Percentiles rank a stretch among this genome's conserved stretches.
phyloP scores from a whole-genome alignment of 2,888 invertebrate genomes.

The Orchestes rusci region DNA sequence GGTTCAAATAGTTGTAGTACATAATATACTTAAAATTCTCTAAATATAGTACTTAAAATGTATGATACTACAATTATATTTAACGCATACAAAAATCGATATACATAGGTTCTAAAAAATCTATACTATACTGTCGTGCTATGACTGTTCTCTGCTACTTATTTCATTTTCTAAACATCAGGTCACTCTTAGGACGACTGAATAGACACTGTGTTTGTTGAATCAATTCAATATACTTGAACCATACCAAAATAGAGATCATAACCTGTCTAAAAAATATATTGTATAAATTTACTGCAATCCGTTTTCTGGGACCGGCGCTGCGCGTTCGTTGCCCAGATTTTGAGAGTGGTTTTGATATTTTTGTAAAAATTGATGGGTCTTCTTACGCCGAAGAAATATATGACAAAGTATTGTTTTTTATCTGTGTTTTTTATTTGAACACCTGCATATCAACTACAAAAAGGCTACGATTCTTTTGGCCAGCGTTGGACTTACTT shows the following conservation, averaged over 20 bases:
- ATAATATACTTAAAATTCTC: slow-evolving; percentile 21
- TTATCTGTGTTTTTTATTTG: slow-evolving; percentile 17
- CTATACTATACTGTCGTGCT: slow-evolving; percentile 25
- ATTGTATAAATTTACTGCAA: slow-evolving; percentile 28
- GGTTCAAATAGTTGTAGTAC: slow-evolving; percentile 25
- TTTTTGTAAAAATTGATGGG: slow-evolving; percentile 71
- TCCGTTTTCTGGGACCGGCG: slow-evolving; percentile 51
- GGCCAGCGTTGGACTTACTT: too few species aligned
- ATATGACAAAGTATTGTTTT: slow-evolving; percentile 42
- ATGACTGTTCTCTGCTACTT: slow-evolving; percentile 19
- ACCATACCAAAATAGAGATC: slow-evolving; percentile 26
- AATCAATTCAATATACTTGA: slow-evolving; percentile 24
- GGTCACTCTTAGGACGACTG: slow-evolving; percentile 24
- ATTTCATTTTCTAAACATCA: slow-evolving; percentile 5
- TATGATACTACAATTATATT: slow-evolving; percentile 26
- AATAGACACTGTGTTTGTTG: slow-evolving; percentile 26
- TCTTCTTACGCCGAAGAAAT: slow-evolving; percentile 84
- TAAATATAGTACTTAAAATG: slow-evolving; percentile 26
- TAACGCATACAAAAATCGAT: slow-evolving; percentile 21
- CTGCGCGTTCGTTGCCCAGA: slow-evolving; percentile 65
- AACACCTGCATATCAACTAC: too few species aligned
- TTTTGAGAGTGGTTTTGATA: slow-evolving; percentile 70
- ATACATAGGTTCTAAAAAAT: slow-evolving; percentile 24
- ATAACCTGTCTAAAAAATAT: slow-evolving; percentile 25
- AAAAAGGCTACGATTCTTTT: too few species aligned